phyloP scores from a whole-genome alignment of 2,888 invertebrate species.

The Pegoplata infirma region DNA sequence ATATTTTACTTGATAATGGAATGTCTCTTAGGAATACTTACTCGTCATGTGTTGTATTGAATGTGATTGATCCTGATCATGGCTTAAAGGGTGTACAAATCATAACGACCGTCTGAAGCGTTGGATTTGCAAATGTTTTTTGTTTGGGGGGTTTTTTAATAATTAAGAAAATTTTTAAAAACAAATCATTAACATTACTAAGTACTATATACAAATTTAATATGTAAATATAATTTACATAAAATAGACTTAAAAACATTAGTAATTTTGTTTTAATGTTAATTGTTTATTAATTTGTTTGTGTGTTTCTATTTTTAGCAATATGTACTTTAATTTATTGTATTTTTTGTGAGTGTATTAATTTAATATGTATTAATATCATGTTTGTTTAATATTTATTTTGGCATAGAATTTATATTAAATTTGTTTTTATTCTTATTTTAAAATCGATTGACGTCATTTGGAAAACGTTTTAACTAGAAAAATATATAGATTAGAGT shows the following conservation, averaged over 20 bases:
- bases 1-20: neutral
- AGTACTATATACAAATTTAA: no score
- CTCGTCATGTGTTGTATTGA: slow-evolving; percentile 11
- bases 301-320: no score
- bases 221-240: no score
- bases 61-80: neutral
- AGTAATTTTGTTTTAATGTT: neutral
- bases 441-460: neutral
- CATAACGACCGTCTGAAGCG: slow-evolving; percentile 34
- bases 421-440: neutral
- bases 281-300: neutral
- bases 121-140: slow-evolving; percentile 30
- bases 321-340: no score
- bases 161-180: no score
- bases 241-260: neutral
- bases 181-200: no score
- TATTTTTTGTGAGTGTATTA: no score
- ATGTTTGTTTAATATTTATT: no score
- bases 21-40: slow-evolving; percentile 39
- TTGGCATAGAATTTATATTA: neutral
- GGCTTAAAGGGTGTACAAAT: slow-evolving; percentile 11
- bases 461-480: no score
- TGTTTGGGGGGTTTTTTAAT: no score
- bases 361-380: neutral
- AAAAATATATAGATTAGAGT: no score